A percentile compares a stretch with the other conserved stretches of the same genome.
phyloP scores from a whole-genome alignment of 2,113 vertebrate species.

The Leiothrix lutea region DNA sequence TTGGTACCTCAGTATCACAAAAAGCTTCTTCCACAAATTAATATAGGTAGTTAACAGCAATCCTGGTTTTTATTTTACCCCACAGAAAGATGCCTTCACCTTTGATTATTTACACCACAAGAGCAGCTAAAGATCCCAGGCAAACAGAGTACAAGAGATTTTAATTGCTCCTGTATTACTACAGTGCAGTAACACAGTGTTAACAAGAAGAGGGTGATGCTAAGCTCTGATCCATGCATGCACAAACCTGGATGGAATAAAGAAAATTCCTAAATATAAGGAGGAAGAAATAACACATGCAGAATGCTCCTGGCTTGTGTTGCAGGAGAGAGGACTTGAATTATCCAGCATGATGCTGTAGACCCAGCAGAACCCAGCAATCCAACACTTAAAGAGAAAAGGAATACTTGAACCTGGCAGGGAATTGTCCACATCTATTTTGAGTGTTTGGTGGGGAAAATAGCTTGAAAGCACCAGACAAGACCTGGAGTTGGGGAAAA shows the following conservation, averaged over 20 bases:
- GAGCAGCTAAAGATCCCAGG: constrained; percentile 15
- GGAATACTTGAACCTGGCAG: constrained; percentile 61
- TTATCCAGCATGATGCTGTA: constrained; percentile 36
- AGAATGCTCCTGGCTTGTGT: background rate
- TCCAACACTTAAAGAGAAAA: constrained; percentile 57
- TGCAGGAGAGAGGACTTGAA: constrained; percentile 1
- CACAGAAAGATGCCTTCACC: constrained; percentile 20
- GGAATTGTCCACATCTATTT: constrained; percentile 58
- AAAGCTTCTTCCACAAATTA: background rate
- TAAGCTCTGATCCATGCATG: constrained; percentile 37
- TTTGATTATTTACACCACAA: background rate
- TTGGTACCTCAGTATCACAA: background rate
- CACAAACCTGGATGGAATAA: constrained; percentile 11
- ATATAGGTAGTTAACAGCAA: background rate
- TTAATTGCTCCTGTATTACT: background rate
- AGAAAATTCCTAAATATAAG: background rate
- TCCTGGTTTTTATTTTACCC: background rate
- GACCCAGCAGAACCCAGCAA: constrained; percentile 63
- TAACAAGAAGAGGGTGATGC: constrained; percentile 12
- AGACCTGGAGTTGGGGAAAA: constrained; percentile 65
- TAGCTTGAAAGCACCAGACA: constrained; percentile 54
- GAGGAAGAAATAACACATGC: constrained; percentile 23
- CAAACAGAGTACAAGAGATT: background rate
- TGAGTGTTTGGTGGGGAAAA: constrained; percentile 57
- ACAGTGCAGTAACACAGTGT: background rate